Conservation (phyloP, 2,888 invertebrate species). For the Harpalus rufipes region DNA sequence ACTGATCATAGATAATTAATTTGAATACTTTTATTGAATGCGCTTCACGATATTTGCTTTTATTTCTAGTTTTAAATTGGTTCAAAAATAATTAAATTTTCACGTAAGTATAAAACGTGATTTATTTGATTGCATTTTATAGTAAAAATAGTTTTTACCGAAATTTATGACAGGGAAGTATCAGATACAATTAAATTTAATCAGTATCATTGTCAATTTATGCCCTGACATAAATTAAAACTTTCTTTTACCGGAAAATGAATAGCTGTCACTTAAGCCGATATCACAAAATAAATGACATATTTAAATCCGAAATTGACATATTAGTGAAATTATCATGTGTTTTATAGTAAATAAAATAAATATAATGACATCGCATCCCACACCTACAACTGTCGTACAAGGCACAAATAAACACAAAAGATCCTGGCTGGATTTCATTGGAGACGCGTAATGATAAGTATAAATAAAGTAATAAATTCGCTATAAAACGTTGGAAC, state of each 20-base stretch:
- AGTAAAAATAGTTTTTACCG: not conserved
- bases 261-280: constrained; percentile 19
- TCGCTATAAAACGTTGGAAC: constrained; percentile 63
- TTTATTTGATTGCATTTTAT: not conserved
- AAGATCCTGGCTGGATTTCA: constrained; percentile 59
- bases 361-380: constrained; percentile 62
- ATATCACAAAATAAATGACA: constrained; percentile 41
- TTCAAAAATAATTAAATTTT: not conserved
- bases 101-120: not conserved
- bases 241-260: not conserved
- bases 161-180: not conserved
- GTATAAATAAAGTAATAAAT: constrained; percentile 67
- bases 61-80: not conserved
- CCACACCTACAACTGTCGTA: constrained; percentile 62
- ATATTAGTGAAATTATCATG: constrained; percentile 46
- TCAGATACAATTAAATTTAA: constrained; percentile 3
- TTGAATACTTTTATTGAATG: not conserved
- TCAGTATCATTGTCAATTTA: not conserved
- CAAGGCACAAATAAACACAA: constrained; percentile 63
- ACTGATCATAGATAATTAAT: too few species aligned
- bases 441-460: constrained; percentile 65
- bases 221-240: constrained; percentile 1
- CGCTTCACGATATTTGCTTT: not conserved
- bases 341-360: constrained; percentile 63
- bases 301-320: constrained; percentile 61